Percentiles rank a stretch among this genome's conserved stretches.
phyloP scores from a whole-genome alignment of 2,888 invertebrate genomes.

The Hyposoter dolosus region DNA sequence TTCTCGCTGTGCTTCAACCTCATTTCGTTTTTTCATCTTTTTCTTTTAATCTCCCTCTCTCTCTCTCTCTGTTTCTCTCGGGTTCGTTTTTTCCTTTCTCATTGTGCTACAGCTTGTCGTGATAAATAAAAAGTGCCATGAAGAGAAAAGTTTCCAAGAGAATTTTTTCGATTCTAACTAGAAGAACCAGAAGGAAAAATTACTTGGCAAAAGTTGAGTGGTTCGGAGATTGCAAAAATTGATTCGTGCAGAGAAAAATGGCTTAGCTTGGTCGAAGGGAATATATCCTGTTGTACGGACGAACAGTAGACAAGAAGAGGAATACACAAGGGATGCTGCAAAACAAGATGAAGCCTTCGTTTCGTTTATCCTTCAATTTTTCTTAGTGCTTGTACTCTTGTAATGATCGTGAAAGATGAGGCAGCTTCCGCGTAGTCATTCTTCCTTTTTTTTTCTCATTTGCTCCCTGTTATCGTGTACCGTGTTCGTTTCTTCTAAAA shows the following conservation, averaged over 20 bases:
- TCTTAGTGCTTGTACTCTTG: constrained; percentile 50
- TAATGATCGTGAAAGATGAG: constrained; percentile 66
- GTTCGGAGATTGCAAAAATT: constrained; percentile 56
- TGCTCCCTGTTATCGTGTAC: constrained; percentile 17
- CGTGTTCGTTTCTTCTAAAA: not conserved
- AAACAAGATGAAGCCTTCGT: constrained; percentile 35
- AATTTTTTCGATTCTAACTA: constrained; percentile 42
- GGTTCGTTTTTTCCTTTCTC: not conserved
- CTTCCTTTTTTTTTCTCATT: constrained; percentile 51
- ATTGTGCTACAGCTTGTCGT: constrained; percentile 11
- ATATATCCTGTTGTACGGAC: not conserved
- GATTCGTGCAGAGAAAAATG: constrained; percentile 63
- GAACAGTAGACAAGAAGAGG: constrained; percentile 21
- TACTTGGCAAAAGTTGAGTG: constrained; percentile 12
- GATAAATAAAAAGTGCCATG: constrained; percentile 48
- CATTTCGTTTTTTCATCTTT: not conserved
- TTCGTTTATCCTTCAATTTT: constrained; percentile 58
- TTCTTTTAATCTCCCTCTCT: not conserved
- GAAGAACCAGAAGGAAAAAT: not conserved
- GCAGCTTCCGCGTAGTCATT: constrained; percentile 67
- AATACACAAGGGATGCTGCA: constrained; percentile 47
- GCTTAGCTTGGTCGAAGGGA: constrained; percentile 43
- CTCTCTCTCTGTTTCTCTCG: not conserved
- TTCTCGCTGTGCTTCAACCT: constrained; percentile 45
- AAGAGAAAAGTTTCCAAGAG: constrained; percentile 30